Percentiles rank a stretch among this genome's conserved stretches.
Evolutionary conservation across 1,140 invertebrate species (phyloP).

Genomic region (Brachionus calyciflorus): DNA sequence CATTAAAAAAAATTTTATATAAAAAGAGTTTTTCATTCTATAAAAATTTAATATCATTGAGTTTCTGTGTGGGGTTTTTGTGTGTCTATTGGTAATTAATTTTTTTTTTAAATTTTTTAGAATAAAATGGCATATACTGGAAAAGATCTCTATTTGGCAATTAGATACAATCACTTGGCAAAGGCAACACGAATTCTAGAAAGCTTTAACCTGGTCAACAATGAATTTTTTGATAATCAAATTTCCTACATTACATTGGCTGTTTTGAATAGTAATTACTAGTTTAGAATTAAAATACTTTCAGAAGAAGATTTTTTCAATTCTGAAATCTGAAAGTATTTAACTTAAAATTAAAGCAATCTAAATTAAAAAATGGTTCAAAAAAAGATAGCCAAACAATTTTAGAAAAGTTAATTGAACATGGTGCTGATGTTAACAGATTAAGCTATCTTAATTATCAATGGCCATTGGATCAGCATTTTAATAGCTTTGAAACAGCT

Average conservation of each 20-base stretch:
- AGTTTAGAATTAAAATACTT: not conserved
- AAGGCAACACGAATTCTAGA: constrained; percentile 16
- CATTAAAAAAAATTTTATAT: not conserved
- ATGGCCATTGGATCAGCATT: constrained; percentile 42
- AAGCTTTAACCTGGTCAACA: not conserved
- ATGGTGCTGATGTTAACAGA: not conserved
- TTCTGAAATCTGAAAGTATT: not conserved
- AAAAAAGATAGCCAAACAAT: constrained; percentile 5
- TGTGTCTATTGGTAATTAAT: too few relatives aligned
- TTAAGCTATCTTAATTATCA: constrained; percentile 40
- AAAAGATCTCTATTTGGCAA: constrained; percentile 30
- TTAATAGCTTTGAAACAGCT: constrained; percentile 35
- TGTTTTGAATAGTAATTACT: constrained; percentile 23
- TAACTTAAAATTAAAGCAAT: not conserved
- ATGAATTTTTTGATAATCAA: constrained; percentile 40
- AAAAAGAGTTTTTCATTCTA: too few relatives aligned
- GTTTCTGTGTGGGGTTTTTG: too few relatives aligned
- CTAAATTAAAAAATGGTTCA: not conserved
- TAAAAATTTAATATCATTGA: too few relatives aligned
- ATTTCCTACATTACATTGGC: constrained; percentile 17
- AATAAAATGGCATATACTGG: constrained; percentile 7
- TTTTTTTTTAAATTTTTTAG: not conserved
- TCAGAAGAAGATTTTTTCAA: not conserved
- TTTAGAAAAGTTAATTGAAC: constrained; percentile 30
- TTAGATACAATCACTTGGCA: not conserved